Evolutionary conservation across 2,113 vertebrate species (phyloP), one percentile per base, ranked within the genome.

Genomic region (Scartelaos histophorus): DNA sequence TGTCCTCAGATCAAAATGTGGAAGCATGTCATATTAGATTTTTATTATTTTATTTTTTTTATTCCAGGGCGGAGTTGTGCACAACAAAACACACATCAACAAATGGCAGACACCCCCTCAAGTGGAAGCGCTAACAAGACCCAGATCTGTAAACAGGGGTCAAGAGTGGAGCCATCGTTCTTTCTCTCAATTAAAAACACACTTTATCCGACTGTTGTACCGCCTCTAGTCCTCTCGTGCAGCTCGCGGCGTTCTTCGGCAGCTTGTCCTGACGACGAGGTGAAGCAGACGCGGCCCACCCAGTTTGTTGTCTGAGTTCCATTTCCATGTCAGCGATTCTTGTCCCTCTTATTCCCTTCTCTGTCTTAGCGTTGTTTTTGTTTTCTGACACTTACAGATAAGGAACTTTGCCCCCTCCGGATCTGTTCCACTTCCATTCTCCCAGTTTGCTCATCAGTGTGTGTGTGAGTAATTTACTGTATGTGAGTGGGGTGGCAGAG

Each of bases 351-450:
- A 72, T 85, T 81, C 66, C 54, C 2, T 19, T 71, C 29, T 0
- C 56, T 74, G 45, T 82, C 67, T 80, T 65, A 79, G 53, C 71
- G 78, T 75, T 82, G 75, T 80, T 86, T 80, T 85, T 85, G 75
- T 86, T 88, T 85, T 80, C 69, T 43, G 43, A 72, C 74, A 82
- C 73, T 82, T 67, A 64, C 34, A 73, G 67, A 81, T 60, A 53
- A 43, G 66, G 61, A 85, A 83, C 74, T 83, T 79, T 80, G 69
- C 76, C 76, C 82, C 75, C 83, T 80, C 65, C 17, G 73, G 79
- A 78, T 71, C 77, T 87, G 81, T 81, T 87, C 84, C 82, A 85
- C 29, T 87, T 87, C 56, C 35, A 62, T 35, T 51, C 70, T 84
- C 75, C 67, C 75, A 76, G 46, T 81, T 62, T 73, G 68, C 74